phyloP scores from a whole-genome alignment of 2,888 invertebrate genomes.

The Notodonta ziczac region DNA sequence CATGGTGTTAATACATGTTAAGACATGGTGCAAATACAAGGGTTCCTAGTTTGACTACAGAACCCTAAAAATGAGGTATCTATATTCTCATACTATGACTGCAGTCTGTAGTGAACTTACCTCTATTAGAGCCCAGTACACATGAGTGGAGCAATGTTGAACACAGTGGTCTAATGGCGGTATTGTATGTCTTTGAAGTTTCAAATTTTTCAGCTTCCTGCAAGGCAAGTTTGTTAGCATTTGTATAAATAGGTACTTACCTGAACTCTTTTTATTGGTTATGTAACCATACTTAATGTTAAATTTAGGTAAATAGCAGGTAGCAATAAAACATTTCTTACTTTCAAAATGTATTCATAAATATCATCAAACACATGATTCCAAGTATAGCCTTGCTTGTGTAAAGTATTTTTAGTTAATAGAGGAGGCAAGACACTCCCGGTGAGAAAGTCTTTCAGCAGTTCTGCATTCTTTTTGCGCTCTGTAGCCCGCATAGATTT shows the following conservation, averaged over 20 bases:
- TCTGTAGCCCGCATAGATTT: slow-evolving; percentile 69
- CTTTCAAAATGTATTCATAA: slow-evolving; percentile 74
- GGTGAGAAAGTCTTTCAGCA: slow-evolving; percentile 67
- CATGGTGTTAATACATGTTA: too few relatives aligned
- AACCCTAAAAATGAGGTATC: too few relatives aligned
- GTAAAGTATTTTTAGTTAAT: slow-evolving; percentile 65
- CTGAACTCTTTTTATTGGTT: too few relatives aligned
- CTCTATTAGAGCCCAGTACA: slow-evolving; percentile 75
- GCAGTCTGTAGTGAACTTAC: slow-evolving; percentile 41
- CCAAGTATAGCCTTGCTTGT: slow-evolving; percentile 70
- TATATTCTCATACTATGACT: too few relatives aligned
- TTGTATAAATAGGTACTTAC: not conserved
- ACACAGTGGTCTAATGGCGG: slow-evolving; percentile 60
- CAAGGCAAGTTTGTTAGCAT: slow-evolving; percentile 23
- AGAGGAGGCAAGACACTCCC: slow-evolving; percentile 68
- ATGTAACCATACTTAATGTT: too few relatives aligned
- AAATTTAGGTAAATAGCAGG: too few relatives aligned
- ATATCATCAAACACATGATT: slow-evolving; percentile 71
- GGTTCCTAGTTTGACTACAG: too few relatives aligned
- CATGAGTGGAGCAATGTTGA: slow-evolving; percentile 68
- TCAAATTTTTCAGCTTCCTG: slow-evolving; percentile 83
- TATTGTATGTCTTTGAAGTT: slow-evolving; percentile 71
- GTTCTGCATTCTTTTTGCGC: slow-evolving; percentile 75
- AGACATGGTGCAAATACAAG: too few relatives aligned
- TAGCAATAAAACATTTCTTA: slow-evolving; percentile 25